These are phyloP conservation scores for Pterois miles DNA, from an alignment of 2,797 vertebrate genomes.

Conservation along the genomic window DNA sequence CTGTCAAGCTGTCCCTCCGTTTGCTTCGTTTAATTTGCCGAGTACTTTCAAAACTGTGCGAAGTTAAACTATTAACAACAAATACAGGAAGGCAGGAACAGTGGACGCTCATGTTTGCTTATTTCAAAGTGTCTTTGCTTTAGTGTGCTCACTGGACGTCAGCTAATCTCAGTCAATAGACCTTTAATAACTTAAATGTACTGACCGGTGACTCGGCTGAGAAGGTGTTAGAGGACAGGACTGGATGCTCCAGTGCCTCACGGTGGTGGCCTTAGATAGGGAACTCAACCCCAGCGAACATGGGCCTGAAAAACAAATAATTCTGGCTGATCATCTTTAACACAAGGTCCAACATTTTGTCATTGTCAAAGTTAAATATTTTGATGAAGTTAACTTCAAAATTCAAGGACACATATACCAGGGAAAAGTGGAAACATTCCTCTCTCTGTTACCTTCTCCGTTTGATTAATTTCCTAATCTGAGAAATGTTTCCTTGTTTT, in stretches of 20 bases:
- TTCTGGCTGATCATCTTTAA: slow-evolving; percentile 84
- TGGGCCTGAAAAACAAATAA: slow-evolving; percentile 48
- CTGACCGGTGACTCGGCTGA: slow-evolving; percentile 86
- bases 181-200: slow-evolving; percentile 12
- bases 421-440: not conserved
- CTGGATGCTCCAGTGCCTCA: slow-evolving; percentile 86
- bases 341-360: slow-evolving; percentile 83
- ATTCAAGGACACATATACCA: slow-evolving; percentile 18
- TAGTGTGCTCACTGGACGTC: slow-evolving; percentile 26
- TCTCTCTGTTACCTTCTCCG: not conserved
- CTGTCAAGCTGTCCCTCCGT: not conserved
- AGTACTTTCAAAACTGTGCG: not conserved
- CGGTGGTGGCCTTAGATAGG: slow-evolving; percentile 81
- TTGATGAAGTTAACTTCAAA: slow-evolving; percentile 83
- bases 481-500: slow-evolving; percentile 28
- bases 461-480: slow-evolving; percentile 41
- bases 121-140: slow-evolving; percentile 14
- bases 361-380: slow-evolving; percentile 84
- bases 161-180: slow-evolving; percentile 33
- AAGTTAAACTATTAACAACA: not conserved
- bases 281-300: slow-evolving; percentile 49
- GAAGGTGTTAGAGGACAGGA: slow-evolving; percentile 84
- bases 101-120: slow-evolving; percentile 13
- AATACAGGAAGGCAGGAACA: slow-evolving; percentile 4
- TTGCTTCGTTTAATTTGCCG: not conserved